Base-by-base conservation (phyloP, 1,140 invertebrate species). In the Drosophila auraria region DNA sequence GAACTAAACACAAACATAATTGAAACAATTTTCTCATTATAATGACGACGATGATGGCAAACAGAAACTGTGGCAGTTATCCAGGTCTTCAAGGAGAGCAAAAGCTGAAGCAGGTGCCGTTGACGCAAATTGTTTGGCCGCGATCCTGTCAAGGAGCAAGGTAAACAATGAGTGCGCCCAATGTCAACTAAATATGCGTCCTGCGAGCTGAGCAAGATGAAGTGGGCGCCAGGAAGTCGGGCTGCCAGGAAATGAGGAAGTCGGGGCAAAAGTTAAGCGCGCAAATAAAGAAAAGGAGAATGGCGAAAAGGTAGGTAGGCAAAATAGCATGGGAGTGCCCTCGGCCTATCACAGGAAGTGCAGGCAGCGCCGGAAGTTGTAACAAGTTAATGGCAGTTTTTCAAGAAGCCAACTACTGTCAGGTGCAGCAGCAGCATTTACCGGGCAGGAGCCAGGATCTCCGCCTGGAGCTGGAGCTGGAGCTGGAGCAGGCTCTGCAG, bases 21-120 rank as follows among this genome's bases (percentile, higher is more conserved):
- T 90, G 86, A 90, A 90, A 90, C 86, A 90, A 90, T 90, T 90
- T 90, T 90, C 86, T 90, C 86, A 90, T 90, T 90, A 90, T 82
- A 90, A 90, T 83, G 80, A 83, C 78, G 82, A 75, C 57, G 71
- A 72, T 50, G 69, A 69, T 58, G 57, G 63, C 58, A 49, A 57
- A 69, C 47, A 72, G 59, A 78, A 81, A 58, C 53, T 44, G 49
- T 20, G 62, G 51, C 50, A 45, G 63, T 63, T 66, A 36, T 66
- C 61, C 45, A 14, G 65, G 36, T 14, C 14, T 15, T 23, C 15
- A 12, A 17, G 40, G 20, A 25, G 17, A 17, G 15, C 27, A 44
- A 40, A 38, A 12, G 33, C 30, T 47, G 23, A 20, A 78, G 72
- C 84, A 89, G 84, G 84, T 84, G 84, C 62, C 63, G 50, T 63